Percentiles rank a stretch among this genome's conserved stretches.
Conservation (phyloP, 2,797 vertebrate species). For the Phalloptychus januarius region DNA sequence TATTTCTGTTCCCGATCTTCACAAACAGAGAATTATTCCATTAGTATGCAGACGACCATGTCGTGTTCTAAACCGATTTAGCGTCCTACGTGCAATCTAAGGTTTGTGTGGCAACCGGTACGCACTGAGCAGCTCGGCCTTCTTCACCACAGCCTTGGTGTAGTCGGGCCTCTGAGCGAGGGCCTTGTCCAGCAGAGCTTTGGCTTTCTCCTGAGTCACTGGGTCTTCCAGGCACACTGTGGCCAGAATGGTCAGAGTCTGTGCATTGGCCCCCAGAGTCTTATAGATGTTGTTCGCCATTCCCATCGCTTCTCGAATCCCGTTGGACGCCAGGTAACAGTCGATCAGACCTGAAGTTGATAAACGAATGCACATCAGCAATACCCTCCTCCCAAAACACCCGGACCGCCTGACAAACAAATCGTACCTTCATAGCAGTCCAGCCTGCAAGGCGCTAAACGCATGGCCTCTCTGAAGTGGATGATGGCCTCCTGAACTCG, state of each 20-base stretch:
- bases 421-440: constrained; percentile 94
- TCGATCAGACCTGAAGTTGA: constrained; percentile 89
- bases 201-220: constrained; percentile 96
- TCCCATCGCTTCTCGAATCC: constrained; percentile 96
- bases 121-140: constrained; percentile 95
- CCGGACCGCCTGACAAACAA: neutral
- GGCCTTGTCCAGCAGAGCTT: constrained; percentile 94
- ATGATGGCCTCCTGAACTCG: constrained; percentile 98
- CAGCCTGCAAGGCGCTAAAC: constrained; percentile 91
- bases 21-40: neutral
- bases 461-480: constrained; percentile 97
- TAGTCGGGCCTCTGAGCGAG: constrained; percentile 96
- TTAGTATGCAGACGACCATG: no score
- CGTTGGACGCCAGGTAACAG: constrained; percentile 96
- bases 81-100: neutral
- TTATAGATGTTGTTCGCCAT: constrained; percentile 99
- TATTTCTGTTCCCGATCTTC: constrained; percentile 96
- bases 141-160: constrained; percentile 98
- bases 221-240: constrained; percentile 97
- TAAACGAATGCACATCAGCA: neutral
- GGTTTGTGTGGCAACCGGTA: constrained; percentile 7
- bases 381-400: neutral
- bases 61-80: no score
- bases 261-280: constrained; percentile 95
- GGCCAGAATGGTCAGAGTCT: constrained; percentile 95